Base-by-base conservation (phyloP, 2,113 vertebrate genomes). In the Prunella himalayana region DNA sequence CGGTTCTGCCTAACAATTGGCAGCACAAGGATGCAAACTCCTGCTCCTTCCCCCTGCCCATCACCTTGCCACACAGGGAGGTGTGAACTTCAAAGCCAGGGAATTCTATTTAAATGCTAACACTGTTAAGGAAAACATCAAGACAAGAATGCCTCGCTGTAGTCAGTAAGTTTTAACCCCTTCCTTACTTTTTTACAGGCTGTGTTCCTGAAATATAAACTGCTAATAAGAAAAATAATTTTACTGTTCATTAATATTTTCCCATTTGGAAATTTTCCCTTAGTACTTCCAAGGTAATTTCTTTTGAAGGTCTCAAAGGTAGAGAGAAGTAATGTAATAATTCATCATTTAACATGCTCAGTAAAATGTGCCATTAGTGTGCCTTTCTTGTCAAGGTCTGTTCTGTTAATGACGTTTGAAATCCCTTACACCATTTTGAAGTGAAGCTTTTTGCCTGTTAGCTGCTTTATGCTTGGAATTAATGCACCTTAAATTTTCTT, bases 101-200 rank as follows among this genome's bases (percentile, higher is more conserved):
- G 25, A 84, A 51, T 53, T 12, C 93, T 45, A 90, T 96, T 97
- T 90, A 93, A 92, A 96, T 96, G 96, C 82, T 95, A 96, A 97
- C 13, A 1, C 53, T 59, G 49, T 79, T 54, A 51, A 86, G 91
- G 31, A 78, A 91, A 87, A 56, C 79, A 72, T 92, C 92, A 33
- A 54, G 72, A 86, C 31, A 92, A 39, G 88, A 95, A 92, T 94
- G 75, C 25, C 49, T 82, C 0, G 0, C 35, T 63, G 25, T 6
- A 50, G 31, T 78, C 75, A 41, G 7, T 8, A 24, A 18, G n/a
- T 30, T 56, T 95, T 96, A 96, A 96, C 86, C 37, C 61, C 77
- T 88, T 50, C 6, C 0, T 42, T 24, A 3, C 60, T 49, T 54
- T 66, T 45, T 25, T 22, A 8, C 66, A 24, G 71, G 8, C 24